Evolutionary conservation across 1,140 invertebrate genomes (phyloP), one percentile per base, ranked within the genome.

Genomic region (Drosophila micromelanica): DNA sequence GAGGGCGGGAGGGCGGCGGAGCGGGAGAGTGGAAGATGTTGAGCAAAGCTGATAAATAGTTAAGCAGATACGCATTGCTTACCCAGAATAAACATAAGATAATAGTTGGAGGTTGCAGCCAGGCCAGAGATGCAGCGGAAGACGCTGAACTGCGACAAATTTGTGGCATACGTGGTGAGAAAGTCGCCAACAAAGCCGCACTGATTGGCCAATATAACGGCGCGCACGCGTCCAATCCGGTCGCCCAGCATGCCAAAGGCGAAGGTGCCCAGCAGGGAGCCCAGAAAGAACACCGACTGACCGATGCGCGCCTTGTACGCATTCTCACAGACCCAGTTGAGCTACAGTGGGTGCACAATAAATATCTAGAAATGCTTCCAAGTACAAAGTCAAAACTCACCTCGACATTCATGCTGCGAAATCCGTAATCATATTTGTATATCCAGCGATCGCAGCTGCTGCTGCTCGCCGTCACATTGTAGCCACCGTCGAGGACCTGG

Each of bases 61-160:
- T 49, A 40, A 65, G 61, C 56, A 74, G 77, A 77, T 85, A 74
- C 52, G 69, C 68, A 64, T 13, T 81, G 84, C 73, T 82, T 91
- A 94, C 94, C 93, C 65, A 94, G 93, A 73, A 94, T 94, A 80
- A 94, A 94, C 93, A 94, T 94, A 91, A 94, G 93, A 69, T 94
- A 93, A 77, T 94, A 94, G 80, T 93, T 93, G 12, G 92, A 92
- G 65, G 94, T 94, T 49, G 94, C 93, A 13, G 94, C 93, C 43
- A 93, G 80, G 6, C 94, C 94, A 5, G 93, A 93, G 17, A 94
- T 73, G 81, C 94, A 94, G 64, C 94, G 85, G 59, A 92, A 93
- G 1, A 92, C 76, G 15, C 92, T 91, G 78, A 94, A 94, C 30
- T 92, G 80, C 20, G 86, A 73, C 49, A 93, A 71, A 40, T 92